phyloP scores from a whole-genome alignment of 2,888 invertebrate genomes.

The Gastrophysa polygoni region DNA sequence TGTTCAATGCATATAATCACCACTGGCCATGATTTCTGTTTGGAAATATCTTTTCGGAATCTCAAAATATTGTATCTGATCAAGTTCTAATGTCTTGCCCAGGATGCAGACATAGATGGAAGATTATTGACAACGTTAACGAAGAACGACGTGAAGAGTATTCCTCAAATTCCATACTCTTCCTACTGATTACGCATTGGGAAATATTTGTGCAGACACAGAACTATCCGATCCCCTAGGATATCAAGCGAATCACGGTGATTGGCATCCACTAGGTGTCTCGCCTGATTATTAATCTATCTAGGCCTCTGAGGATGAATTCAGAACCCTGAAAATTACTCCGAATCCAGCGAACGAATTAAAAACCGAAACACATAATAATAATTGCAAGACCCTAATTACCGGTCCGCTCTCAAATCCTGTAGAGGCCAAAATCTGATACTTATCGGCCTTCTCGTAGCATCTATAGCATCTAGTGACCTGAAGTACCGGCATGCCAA shows the following conservation, averaged over 20 bases:
- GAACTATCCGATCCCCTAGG: constrained; percentile 20
- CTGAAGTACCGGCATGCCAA: constrained; percentile 41
- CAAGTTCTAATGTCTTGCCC: too few relatives aligned
- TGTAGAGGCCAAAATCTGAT: constrained; percentile 38
- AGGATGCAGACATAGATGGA: too few relatives aligned
- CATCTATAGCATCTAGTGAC: constrained; percentile 39
- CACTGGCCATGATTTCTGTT: too few relatives aligned
- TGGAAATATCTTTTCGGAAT: too few relatives aligned
- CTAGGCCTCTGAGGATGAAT: constrained; percentile 20
- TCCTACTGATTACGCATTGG: too few relatives aligned
- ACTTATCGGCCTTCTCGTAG: constrained; percentile 1
- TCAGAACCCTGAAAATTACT: constrained; percentile 45
- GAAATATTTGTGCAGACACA: too few relatives aligned
- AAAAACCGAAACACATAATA: constrained; percentile 54
- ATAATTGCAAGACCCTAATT: constrained; percentile 55
- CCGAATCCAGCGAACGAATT: constrained; percentile 52
- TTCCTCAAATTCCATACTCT: too few relatives aligned
- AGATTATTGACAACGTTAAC: too few relatives aligned
- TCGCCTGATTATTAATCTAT: constrained; percentile 41
- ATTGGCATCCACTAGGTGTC: constrained; percentile 36
- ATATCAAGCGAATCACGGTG: constrained; percentile 37
- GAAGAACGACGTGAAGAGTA: too few relatives aligned
- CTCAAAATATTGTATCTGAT: too few relatives aligned
- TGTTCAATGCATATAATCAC: too few relatives aligned
- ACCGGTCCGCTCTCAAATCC: constrained; percentile 35